These are phyloP conservation scores for Naso thynnoides DNA, from an alignment of 2,797 vertebrate species.

Conservation along the genomic window DNA sequence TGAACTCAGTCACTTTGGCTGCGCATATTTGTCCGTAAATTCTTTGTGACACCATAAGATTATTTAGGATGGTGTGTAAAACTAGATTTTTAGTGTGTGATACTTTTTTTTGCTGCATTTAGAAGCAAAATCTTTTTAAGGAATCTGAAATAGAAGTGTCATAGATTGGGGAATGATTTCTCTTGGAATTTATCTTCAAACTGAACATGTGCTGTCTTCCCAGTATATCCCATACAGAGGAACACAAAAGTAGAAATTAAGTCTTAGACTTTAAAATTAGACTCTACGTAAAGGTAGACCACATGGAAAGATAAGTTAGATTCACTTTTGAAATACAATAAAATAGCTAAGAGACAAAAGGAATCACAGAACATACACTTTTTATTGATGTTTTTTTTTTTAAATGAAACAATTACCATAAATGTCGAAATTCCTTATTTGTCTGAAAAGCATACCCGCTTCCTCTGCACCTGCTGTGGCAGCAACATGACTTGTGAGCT, in stretches of 20 bases:
- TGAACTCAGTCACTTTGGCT: not conserved
- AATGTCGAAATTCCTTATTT: not conserved
- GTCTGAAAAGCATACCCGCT: not conserved
- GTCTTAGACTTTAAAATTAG: not conserved
- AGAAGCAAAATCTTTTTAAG: not conserved
- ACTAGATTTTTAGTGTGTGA: no score
- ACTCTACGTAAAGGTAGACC: not conserved
- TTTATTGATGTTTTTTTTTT: not conserved
- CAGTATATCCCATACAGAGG: slow-evolving; percentile 4
- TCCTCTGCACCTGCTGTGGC: slow-evolving; percentile 11
- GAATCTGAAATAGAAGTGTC: not conserved
- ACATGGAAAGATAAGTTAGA: not conserved
- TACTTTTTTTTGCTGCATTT: not conserved
- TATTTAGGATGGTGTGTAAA: not conserved
- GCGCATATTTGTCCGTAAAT: not conserved
- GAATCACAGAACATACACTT: not conserved
- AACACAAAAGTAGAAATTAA: not conserved
- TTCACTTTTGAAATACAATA: not conserved
- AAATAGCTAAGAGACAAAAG: not conserved
- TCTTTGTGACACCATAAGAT: not conserved
- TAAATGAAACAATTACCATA: not conserved
- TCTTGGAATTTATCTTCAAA: slow-evolving; percentile 9
- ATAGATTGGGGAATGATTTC: slow-evolving; percentile 5
- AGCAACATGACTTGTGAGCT: slow-evolving; percentile 24
- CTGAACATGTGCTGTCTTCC: not conserved